Evolutionary conservation across 2,113 vertebrate genomes (phyloP).

Genomic region (Phaetusa simplex): DNA sequence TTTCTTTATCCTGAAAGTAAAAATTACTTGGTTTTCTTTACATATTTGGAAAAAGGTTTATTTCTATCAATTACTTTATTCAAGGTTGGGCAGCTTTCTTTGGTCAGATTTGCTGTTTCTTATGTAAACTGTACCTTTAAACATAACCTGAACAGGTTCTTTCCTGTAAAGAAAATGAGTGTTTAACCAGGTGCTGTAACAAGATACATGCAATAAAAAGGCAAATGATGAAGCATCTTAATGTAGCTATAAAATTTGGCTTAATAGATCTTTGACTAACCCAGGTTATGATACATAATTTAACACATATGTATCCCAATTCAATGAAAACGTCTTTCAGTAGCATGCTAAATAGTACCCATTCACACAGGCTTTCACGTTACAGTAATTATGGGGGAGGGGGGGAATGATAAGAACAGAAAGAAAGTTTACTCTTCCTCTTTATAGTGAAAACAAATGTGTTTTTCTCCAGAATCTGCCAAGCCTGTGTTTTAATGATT

Average conservation of each 20-base stretch:
- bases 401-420: slow-evolving; percentile 25
- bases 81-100: background rate
- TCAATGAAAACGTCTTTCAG: background rate
- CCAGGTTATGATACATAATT: background rate
- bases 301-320: background rate
- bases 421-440: slow-evolving; percentile 71
- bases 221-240: background rate
- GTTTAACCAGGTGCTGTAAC: background rate
- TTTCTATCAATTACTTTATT: background rate
- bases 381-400: slow-evolving; percentile 27
- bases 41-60: background rate
- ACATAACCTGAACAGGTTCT: background rate
- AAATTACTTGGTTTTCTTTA: background rate
- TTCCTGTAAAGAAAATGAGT: background rate
- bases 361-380: background rate
- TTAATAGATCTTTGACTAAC: background rate
- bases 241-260: background rate
- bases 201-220: background rate
- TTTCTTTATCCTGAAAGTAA: background rate
- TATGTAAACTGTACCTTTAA: background rate
- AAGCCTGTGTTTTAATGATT: slow-evolving; percentile 71
- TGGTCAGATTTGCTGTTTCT: background rate
- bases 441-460: slow-evolving; percentile 75
- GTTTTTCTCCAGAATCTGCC: slow-evolving; percentile 73
- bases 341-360: background rate